phyloP scores from a whole-genome alignment of 2,888 invertebrate species.

The Ophonus ardosiacus region DNA sequence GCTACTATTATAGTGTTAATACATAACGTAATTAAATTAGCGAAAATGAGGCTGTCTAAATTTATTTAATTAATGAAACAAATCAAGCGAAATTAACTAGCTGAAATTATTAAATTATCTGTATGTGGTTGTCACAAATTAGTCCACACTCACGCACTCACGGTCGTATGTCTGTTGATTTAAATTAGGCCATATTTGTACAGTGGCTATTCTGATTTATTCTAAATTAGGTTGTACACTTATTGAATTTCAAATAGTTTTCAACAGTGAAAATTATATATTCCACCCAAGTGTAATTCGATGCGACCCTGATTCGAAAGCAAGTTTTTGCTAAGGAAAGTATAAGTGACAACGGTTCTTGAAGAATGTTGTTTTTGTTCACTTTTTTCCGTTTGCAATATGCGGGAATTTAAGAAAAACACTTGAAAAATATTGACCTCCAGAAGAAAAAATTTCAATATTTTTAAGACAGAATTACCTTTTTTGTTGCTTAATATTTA shows the following conservation, averaged over 20 bases:
- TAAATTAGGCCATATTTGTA: neutral
- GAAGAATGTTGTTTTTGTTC: conserved; percentile 32
- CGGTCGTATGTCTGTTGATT: neutral
- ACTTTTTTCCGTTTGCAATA: neutral
- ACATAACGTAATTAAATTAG: neutral
- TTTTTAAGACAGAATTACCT: neutral
- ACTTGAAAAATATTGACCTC: conserved; percentile 1
- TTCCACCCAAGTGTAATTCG: neutral
- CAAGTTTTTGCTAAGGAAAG: conserved; percentile 25
- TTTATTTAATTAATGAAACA: neutral
- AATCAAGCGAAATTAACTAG: neutral
- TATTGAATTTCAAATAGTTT: neutral
- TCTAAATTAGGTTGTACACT: neutral
- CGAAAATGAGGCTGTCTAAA: neutral
- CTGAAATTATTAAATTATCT: neutral
- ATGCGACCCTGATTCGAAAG: conserved; percentile 42
- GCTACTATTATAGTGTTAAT: neutral
- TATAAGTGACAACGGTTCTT: conserved; percentile 28
- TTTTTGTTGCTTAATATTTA: neutral
- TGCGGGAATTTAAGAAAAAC: conserved; percentile 1
- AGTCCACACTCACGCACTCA: neutral
- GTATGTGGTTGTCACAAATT: neutral
- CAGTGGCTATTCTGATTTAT: neutral
- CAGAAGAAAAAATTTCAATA: neutral
- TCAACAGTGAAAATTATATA: neutral